These are phyloP conservation scores for Drosophila leontia DNA, from an alignment of 1,140 invertebrate species.

Conservation along the genomic window DNA sequence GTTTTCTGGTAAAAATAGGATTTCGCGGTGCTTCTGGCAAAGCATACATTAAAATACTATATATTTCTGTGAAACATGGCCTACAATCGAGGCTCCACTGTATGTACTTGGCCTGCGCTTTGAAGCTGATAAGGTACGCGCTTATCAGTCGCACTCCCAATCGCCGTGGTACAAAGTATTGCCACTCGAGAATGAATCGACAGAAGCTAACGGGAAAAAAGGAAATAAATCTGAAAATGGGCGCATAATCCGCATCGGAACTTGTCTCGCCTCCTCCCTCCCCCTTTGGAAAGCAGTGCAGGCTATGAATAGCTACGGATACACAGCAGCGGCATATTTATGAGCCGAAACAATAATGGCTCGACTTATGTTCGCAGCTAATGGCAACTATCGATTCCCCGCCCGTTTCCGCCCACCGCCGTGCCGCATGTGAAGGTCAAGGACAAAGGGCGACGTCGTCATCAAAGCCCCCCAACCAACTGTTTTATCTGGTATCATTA, in stretches of 20 bases:
- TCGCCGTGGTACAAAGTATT: conserved; percentile 56
- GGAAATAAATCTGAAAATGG: conserved; percentile 3
- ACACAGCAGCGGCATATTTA: conserved; percentile 28
- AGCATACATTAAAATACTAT: not conserved
- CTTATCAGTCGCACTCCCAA: conserved; percentile 44
- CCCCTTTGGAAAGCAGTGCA: not conserved
- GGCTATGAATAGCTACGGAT: conserved; percentile 61
- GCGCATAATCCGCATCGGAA: conserved; percentile 28
- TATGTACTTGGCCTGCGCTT: conserved; percentile 32
- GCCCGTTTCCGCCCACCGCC: conserved; percentile 2
- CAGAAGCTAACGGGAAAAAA: conserved; percentile 20
- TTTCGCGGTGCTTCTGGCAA: too few relatives aligned
- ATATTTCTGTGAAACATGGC: not conserved
- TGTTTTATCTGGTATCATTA: conserved; percentile 37
- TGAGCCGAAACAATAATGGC: conserved; percentile 36
- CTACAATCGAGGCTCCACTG: not conserved
- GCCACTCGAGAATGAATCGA: conserved; percentile 40
- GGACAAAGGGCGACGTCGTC: conserved; percentile 25
- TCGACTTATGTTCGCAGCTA: conserved; percentile 43
- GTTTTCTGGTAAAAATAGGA: not conserved
- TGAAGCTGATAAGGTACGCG: conserved; percentile 45
- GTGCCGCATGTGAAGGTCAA: conserved; percentile 56
- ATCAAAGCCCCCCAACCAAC: conserved; percentile 20
- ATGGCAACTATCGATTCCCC: conserved; percentile 74
- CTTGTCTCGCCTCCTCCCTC: not conserved